These are phyloP conservation scores for Maniola hyperantus DNA, from an alignment of 2,888 invertebrate genomes.

Conservation along the genomic window DNA sequence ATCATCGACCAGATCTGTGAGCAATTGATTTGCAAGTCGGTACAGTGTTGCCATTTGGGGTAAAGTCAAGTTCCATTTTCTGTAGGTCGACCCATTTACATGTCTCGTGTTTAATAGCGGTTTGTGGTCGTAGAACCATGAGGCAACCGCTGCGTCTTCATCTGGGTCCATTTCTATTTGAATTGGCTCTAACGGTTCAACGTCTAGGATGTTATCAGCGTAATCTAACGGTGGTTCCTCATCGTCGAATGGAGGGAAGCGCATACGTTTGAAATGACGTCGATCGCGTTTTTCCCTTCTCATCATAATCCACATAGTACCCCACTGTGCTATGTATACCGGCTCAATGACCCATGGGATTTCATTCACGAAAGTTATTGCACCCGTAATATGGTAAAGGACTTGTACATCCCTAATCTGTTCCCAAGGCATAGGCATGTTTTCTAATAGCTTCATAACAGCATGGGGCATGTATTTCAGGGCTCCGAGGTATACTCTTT, in stretches of 20 bases:
- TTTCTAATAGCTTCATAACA: conserved; percentile 98
- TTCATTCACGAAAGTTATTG: conserved; percentile 99
- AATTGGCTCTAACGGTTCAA: conserved; percentile 99
- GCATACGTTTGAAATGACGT: conserved; percentile 99
- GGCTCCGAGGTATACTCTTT: conserved; percentile 98
- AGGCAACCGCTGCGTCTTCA: conserved; percentile 94
- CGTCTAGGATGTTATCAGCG: conserved; percentile 99
- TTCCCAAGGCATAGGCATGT: conserved; percentile 99
- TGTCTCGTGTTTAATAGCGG: conserved; percentile 95
- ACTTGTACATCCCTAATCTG: conserved; percentile 99
- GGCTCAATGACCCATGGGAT: conserved; percentile 99
- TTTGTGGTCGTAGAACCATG: conserved; percentile 99
- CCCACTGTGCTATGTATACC: conserved; percentile 99
- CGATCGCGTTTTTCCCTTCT: conserved; percentile 98
- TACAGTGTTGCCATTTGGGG: conserved; percentile 99
- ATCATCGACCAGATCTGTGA: conserved; percentile 98
- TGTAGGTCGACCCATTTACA: conserved; percentile 98
- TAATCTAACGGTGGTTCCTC: conserved; percentile 99
- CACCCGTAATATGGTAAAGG: conserved; percentile 99
- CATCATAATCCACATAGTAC: conserved; percentile 99
- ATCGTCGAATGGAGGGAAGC: conserved; percentile 99
- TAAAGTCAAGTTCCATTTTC: conserved; percentile 96
- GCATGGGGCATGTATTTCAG: conserved; percentile 99
- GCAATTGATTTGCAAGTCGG: conserved; percentile 97
- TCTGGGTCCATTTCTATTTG: conserved; percentile 98